phyloP scores from a whole-genome alignment of 1,140 invertebrate genomes.

The Odontomachus brunneus region DNA sequence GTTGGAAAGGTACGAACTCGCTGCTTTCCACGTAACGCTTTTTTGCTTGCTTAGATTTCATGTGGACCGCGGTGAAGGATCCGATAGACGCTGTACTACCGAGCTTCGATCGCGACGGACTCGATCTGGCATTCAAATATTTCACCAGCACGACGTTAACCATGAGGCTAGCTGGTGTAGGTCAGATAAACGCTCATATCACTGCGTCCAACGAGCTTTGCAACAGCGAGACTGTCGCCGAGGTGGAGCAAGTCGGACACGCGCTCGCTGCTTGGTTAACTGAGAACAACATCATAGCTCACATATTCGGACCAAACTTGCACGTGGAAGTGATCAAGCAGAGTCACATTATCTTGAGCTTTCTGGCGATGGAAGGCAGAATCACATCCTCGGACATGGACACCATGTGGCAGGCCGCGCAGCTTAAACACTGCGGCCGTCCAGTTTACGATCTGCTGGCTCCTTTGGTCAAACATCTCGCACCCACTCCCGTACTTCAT shows the following conservation, averaged over 20 bases:
- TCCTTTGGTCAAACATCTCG: slow-evolving; percentile 95
- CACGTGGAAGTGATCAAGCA: slow-evolving; percentile 98
- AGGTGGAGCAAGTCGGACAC: slow-evolving; percentile 93
- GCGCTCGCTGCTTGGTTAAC: slow-evolving; percentile 95
- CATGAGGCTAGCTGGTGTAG: slow-evolving; percentile 95
- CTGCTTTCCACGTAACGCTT: slow-evolving; percentile 59
- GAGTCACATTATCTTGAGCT: slow-evolving; percentile 96
- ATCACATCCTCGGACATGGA: slow-evolving; percentile 97
- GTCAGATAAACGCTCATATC: slow-evolving; percentile 98
- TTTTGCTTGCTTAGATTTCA: slow-evolving; percentile 89
- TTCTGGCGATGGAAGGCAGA: slow-evolving; percentile 95
- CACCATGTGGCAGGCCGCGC: slow-evolving; percentile 96
- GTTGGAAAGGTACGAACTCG: slow-evolving; percentile 16
- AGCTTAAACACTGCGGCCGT: slow-evolving; percentile 96
- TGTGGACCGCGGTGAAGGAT: slow-evolving; percentile 97
- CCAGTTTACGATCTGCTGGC: slow-evolving; percentile 96
- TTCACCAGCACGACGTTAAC: slow-evolving; percentile 97
- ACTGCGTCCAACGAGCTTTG: slow-evolving; percentile 95
- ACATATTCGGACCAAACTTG: slow-evolving; percentile 97
- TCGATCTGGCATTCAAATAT: slow-evolving; percentile 97
- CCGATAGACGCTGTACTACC: slow-evolving; percentile 93
- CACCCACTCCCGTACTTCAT: slow-evolving; percentile 94
- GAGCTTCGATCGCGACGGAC: slow-evolving; percentile 94
- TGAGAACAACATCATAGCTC: slow-evolving; percentile 96
- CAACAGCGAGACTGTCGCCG: slow-evolving; percentile 93